Evolutionary conservation across 2,113 vertebrate genomes (phyloP).

Genomic region (Pionites leucogaster): DNA sequence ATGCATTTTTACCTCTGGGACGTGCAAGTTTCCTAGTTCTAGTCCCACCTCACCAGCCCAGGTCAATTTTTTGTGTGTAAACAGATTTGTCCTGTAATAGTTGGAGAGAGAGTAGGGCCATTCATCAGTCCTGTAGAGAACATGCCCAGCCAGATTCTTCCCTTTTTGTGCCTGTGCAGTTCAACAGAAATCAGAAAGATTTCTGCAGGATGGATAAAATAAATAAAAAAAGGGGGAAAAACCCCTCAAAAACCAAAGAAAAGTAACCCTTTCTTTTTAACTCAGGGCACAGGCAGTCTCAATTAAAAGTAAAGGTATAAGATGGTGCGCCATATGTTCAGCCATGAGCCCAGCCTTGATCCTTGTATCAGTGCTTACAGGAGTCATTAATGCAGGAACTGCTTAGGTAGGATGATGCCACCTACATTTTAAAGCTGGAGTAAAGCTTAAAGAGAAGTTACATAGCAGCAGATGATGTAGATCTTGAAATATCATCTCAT

Average conservation of each 20-base stretch:
- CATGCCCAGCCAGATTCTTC: constrained; percentile 6
- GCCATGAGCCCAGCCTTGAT: not conserved
- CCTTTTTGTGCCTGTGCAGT: not conserved
- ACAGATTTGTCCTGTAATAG: constrained; percentile 73
- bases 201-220: not conserved
- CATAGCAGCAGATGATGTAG: not conserved
- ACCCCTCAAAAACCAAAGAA: not conserved
- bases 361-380: not conserved
- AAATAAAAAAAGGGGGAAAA: not conserved
- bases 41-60: constrained; percentile 70
- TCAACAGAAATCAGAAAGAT: not conserved
- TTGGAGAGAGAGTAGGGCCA: constrained; percentile 49
- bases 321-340: fast-evolving
- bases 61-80: constrained; percentile 73
- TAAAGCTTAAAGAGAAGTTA: not conserved
- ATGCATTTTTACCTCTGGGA: constrained; percentile 74
- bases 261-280: not conserved
- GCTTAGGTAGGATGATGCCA: not conserved
- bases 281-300: not conserved
- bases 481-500: not conserved
- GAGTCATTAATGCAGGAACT: not conserved
- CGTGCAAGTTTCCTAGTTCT: constrained; percentile 63
- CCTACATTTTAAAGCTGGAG: not conserved
- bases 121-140: constrained; percentile 61
- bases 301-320: not conserved